Evolutionary conservation across 1,140 invertebrate species (phyloP).

Genomic region (Leptoteleia sp.): DNA sequence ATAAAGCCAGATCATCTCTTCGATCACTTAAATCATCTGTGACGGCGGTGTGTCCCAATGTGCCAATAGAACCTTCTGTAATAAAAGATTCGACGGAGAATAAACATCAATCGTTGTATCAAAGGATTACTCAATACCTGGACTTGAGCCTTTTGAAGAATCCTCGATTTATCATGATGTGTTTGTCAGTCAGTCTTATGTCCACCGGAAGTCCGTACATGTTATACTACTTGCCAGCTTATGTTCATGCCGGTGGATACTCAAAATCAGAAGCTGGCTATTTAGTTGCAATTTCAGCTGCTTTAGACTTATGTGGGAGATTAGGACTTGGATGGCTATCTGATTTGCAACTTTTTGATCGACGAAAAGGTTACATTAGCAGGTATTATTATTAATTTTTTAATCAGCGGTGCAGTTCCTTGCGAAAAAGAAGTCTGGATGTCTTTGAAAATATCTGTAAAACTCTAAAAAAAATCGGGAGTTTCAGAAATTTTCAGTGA

Average conservation of each 20-base stretch:
- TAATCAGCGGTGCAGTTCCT: too few species aligned
- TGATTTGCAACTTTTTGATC: constrained; percentile 86
- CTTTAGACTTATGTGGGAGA: constrained; percentile 85
- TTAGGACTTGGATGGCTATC: constrained; percentile 87
- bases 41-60: constrained; percentile 71
- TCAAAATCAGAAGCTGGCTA: constrained; percentile 86
- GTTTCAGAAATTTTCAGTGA: too few species aligned
- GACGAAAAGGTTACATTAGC: constrained; percentile 86
- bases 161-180: constrained; percentile 86
- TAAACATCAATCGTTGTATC: constrained; percentile 66
- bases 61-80: constrained; percentile 49
- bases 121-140: constrained; percentile 82
- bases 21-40: constrained; percentile 73
- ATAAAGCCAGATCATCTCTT: constrained; percentile 83
- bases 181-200: constrained; percentile 87
- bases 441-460: too few species aligned
- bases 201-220: constrained; percentile 89
- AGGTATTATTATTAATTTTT: constrained; percentile 80
- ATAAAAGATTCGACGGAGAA: constrained; percentile 50
- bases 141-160: constrained; percentile 86
- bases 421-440: too few species aligned
- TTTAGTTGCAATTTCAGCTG: constrained; percentile 87
- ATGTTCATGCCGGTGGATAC: constrained; percentile 85
- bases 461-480: too few species aligned
- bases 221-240: constrained; percentile 87